phyloP scores from a whole-genome alignment of 2,113 vertebrate species.

The Tupaia chinensis region DNA sequence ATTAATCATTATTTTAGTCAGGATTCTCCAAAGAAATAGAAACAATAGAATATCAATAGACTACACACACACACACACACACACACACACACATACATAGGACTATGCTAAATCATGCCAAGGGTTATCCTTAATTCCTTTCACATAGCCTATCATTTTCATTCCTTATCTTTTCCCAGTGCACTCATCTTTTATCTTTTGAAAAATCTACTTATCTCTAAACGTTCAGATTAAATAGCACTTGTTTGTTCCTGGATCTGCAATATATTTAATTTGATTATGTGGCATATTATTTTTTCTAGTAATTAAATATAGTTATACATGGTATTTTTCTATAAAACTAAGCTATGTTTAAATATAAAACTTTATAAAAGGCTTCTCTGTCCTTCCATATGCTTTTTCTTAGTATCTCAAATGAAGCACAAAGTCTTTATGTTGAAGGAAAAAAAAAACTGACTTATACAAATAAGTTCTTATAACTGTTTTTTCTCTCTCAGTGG shows the following conservation, averaged over 20 bases:
- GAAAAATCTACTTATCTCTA: slow-evolving; percentile 18
- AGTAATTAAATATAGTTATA: background rate
- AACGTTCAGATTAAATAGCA: background rate
- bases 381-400: background rate
- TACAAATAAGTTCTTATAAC: background rate
- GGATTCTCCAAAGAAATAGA: background rate
- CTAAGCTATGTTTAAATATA: background rate
- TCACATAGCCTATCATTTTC: background rate
- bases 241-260: background rate
- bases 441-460: background rate
- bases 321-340: background rate
- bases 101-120: background rate
- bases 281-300: background rate
- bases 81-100: too few relatives aligned
- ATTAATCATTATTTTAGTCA: background rate
- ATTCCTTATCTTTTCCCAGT: background rate
- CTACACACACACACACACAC: too few relatives aligned
- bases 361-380: slow-evolving; percentile 5
- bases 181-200: background rate
- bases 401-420: background rate
- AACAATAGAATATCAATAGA: background rate
- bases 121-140: background rate
- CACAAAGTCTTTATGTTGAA: background rate
- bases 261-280: slow-evolving; percentile 6
- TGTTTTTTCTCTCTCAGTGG: background rate